Base-by-base conservation (phyloP, 2,797 vertebrate species). In the Helostoma temminkii region DNA sequence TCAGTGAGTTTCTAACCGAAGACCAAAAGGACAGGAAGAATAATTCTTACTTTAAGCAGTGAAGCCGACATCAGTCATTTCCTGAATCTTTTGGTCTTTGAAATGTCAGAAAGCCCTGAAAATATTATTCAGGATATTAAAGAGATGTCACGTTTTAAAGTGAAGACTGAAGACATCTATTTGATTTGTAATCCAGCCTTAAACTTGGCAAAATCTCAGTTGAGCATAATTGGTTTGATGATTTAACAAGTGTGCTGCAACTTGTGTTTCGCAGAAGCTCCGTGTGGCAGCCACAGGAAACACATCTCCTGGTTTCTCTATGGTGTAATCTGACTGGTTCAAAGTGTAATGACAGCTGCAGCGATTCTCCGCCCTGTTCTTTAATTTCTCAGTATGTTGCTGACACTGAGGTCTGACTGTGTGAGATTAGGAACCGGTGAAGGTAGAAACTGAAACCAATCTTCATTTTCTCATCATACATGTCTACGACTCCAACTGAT, bases 261-360 rank as follows among this genome's bases (percentile, higher is more conserved):
- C 11, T 48, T 6, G 0, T 6, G 1, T 53, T 14, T 19, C 6
- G 6, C n/a, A 15, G 7, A 56, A 9, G 16, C 26, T 1, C 36
- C 45, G 25, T 50, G 50, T 48, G 43, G 9, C 22, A 7, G 25
- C 19, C 6, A 53, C 30, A 61, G 56, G 41, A 70, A 39, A 16
- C 37, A 16, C 18, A 28, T 30, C 25, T 21, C n/a, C 25, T 14
- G 22, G 15, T 2, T 21, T 16, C 14, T 36, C 14, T 43, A 22
- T 58, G 22, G 15, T 39, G 55, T 36, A 8, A 43, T 21, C 8
- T 43, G 3, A 43, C 21, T 43, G n/a, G 41, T 41, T 41, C 3
- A 41, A 1, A 16, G 9, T 10, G 42, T 43, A 0, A 21, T 9
- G n/a, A 4, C 19, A 6, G 42, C 9, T 43, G 39, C 18, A n/a